Evolutionary conservation across 2,888 invertebrate species (phyloP).

Genomic region (Himalopsyche kuldschensis): DNA sequence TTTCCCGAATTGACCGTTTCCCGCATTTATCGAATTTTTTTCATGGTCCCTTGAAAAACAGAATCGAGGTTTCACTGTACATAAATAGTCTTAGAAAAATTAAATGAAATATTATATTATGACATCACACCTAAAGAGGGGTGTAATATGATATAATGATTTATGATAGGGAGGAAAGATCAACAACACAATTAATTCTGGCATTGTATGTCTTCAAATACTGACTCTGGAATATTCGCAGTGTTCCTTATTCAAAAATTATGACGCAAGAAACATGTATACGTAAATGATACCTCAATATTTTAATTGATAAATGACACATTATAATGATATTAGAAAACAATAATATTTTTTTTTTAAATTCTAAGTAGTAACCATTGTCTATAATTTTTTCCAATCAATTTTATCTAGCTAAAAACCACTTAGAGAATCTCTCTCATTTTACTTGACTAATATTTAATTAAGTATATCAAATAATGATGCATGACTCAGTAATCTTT

Average conservation of each 20-base stretch:
- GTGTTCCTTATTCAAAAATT: conserved; percentile 15
- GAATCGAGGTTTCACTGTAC: too few species aligned
- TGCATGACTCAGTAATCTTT: too few species aligned
- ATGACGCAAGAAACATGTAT: conserved; percentile 55
- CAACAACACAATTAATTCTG: too few species aligned
- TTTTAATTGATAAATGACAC: conserved; percentile 40
- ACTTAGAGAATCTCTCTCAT: neutral
- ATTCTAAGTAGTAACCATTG: neutral
- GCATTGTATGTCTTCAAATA: too few species aligned
- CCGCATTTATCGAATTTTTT: too few species aligned
- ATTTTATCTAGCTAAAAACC: neutral
- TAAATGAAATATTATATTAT: too few species aligned
- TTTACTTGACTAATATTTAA: neutral
- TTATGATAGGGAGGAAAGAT: too few species aligned
- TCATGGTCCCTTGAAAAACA: too few species aligned
- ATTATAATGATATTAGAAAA: conserved; percentile 2
- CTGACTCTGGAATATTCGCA: neutral
- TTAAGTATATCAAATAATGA: neutral
- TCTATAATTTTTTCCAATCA: neutral
- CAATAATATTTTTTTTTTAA: conserved; percentile 4
- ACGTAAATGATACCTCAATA: conserved; percentile 67
- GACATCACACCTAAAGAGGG: too few species aligned
- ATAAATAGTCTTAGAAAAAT: too few species aligned
- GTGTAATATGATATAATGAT: too few species aligned
- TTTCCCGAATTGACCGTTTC: too few species aligned